Conservation (phyloP, 2,113 vertebrate genomes). For the Mellivora capensis region DNA sequence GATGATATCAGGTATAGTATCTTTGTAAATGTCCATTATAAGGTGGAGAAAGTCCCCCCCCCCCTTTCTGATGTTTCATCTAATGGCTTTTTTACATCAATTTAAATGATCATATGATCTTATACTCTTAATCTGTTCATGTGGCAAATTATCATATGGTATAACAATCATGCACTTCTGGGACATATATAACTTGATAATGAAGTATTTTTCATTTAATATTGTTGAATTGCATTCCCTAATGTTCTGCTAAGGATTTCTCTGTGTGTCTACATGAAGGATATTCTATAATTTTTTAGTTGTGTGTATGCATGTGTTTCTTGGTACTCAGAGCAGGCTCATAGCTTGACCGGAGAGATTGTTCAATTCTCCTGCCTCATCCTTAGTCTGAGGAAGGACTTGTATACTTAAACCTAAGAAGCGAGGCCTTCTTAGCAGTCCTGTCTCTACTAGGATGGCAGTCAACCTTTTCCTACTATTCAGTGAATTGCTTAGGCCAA, state of each 20-base stretch:
- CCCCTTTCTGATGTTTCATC: not conserved
- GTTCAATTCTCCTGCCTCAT: not conserved
- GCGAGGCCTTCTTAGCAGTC: not conserved
- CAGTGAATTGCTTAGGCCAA: rapidly evolving
- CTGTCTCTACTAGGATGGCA: not conserved
- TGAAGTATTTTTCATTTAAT: not conserved
- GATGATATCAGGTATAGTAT: not conserved
- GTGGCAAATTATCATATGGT: not conserved
- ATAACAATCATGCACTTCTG: not conserved
- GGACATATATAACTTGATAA: not conserved
- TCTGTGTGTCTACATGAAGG: not conserved
- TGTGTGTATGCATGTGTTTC: not conserved
- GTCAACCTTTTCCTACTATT: not conserved
- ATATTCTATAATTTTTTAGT: not conserved
- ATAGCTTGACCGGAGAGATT: not conserved
- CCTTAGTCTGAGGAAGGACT: not conserved
- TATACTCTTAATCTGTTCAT: not conserved
- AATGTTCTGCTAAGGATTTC: not conserved
- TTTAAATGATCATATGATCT: not conserved
- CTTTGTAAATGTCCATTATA: not conserved
- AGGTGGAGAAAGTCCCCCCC: not conserved
- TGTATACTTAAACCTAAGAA: rapidly evolving
- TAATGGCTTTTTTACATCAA: not conserved
- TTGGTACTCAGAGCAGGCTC: not conserved
- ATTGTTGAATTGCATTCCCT: not conserved